Conservation (phyloP, 2,888 invertebrate species). For the Pinctada fucata region DNA sequence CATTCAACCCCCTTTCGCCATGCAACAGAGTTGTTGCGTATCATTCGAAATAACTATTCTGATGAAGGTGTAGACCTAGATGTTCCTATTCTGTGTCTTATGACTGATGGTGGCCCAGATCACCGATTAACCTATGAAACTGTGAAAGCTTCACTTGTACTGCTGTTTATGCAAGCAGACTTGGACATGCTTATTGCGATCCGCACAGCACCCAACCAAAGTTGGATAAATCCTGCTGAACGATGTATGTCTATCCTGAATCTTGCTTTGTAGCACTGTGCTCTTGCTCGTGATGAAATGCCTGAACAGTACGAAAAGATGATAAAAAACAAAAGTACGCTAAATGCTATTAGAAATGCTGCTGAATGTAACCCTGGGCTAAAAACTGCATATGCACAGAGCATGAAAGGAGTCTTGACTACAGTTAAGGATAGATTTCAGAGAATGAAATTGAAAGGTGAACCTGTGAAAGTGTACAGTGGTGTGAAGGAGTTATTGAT, state of each 20-base stretch:
- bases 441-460: constrained; percentile 35
- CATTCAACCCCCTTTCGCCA: constrained; percentile 41
- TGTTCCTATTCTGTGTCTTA: constrained; percentile 23
- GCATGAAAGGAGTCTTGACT: constrained; percentile 12
- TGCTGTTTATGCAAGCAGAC: constrained; percentile 37
- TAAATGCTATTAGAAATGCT: constrained; percentile 29
- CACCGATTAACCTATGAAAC: constrained; percentile 35
- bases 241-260: constrained; percentile 39
- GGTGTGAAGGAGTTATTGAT: constrained; percentile 17
- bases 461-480: constrained; percentile 16
- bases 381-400: constrained; percentile 16
- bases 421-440: constrained; percentile 28
- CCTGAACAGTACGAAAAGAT: constrained; percentile 26
- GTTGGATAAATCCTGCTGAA: constrained; percentile 42
- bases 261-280: constrained; percentile 38
- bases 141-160: constrained; percentile 27
- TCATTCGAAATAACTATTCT: constrained; percentile 27
- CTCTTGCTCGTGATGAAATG: constrained; percentile 33
- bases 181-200: constrained; percentile 36
- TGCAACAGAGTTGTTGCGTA: constrained; percentile 30
- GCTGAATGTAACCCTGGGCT: constrained; percentile 14
- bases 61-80: constrained; percentile 26
- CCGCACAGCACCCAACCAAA: constrained; percentile 39
- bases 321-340: constrained; percentile 20
- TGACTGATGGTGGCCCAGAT: constrained; percentile 44